Percentiles rank a stretch among this genome's conserved stretches.
phyloP scores from a whole-genome alignment of 2,888 invertebrate species.

The Epirrhoe alternata region DNA sequence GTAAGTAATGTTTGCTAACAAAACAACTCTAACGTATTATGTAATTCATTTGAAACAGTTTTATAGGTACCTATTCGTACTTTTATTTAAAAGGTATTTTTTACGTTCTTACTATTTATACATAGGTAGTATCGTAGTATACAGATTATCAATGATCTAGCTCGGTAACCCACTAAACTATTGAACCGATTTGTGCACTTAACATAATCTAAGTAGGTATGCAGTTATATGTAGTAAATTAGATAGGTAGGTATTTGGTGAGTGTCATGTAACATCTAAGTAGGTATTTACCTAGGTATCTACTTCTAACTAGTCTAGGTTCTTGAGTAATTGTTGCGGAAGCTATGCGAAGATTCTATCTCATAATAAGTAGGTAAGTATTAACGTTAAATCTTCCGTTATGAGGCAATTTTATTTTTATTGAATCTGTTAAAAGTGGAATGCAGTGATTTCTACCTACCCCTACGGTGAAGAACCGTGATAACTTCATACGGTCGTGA shows the following conservation, averaged over 20 bases:
- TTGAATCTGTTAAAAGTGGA: too few species aligned
- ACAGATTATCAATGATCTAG: constrained; percentile 6
- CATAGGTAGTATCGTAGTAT: background rate
- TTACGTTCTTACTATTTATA: background rate
- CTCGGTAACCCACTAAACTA: constrained; percentile 32
- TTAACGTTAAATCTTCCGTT: too few species aligned
- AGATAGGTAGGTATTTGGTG: background rate
- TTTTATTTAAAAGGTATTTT: background rate
- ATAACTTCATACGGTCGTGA: too few species aligned
- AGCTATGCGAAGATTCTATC: background rate
- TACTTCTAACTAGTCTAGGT: background rate
- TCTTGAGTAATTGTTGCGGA: background rate
- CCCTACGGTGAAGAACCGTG: too few species aligned
- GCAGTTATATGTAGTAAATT: background rate
- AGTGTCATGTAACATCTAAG: background rate
- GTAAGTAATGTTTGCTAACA: constrained; percentile 50
- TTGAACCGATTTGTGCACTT: constrained; percentile 32
- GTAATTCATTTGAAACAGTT: constrained; percentile 49
- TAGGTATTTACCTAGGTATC: background rate
- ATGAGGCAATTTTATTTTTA: too few species aligned
- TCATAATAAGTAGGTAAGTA: background rate
- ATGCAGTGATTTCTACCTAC: too few species aligned
- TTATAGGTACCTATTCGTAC: constrained; percentile 8
- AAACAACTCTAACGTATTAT: constrained; percentile 42
- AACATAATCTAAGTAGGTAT: background rate